Evolutionary conservation across 2,888 invertebrate species (phyloP), one percentile per base, ranked within the genome.

Genomic region (Dryomyza anilis): DNA sequence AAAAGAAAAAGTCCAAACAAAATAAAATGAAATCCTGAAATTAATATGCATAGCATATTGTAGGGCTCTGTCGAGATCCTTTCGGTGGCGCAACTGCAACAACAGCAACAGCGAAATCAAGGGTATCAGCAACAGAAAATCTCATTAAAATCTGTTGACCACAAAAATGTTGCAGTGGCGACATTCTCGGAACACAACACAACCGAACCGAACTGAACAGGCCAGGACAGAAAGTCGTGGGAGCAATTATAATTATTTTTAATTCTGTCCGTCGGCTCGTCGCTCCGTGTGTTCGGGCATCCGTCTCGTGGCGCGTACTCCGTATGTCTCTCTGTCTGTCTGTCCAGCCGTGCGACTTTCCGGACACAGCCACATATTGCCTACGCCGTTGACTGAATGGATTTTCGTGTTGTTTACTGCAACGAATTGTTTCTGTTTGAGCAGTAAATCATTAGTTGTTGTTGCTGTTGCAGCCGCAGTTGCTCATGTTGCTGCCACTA

Each of bases 211-310:
- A 39, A 7, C 3, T n/a, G 48, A 25, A 23, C 63, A 58, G 63
- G 60, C 60, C 33, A 52, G 57, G 36, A 33, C 67, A 66, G 62
- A 78, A 81, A 82, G 78, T 81, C 81, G 81, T 81, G 81, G 81
- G 81, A 81, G 81, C 83, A 81, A 82, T 82, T 82, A 81, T 81
- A 82, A 80, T 80, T 78, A 79, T 80, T 78, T 76, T 77, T 77
- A 75, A 78, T 73, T 72, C 66, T 45, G 66, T 52, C 52, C 55
- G 59, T 60, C 61, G 39, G 39, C 29, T 21, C 29, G 21, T 48
- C 48, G 14, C 19, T 25, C 48, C 12, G 2, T 25, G 7, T 14
- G 10, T 48, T 14, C 25, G 21, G 1, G 12, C 23, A 5, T 12
- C n/a, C 50, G 14, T 43, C 8, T 39, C 39, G 39, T 12, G 12